Evolutionary conservation across 2,888 invertebrate species (phyloP), one percentile per base, ranked within the genome.

Genomic region (Hydriomena furcata): DNA sequence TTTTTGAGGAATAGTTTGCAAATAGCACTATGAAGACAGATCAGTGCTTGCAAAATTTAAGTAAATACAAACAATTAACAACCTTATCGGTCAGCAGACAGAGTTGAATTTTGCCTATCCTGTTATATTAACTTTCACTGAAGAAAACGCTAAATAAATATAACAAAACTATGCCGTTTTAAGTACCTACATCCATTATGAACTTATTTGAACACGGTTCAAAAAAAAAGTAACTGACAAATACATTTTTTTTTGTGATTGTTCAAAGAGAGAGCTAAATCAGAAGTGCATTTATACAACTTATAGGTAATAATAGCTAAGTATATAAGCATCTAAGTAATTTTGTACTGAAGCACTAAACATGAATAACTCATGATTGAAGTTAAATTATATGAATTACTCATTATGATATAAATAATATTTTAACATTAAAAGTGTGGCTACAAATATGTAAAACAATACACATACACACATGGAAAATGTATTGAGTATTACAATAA

Each of bases 401-500:
- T 17, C 8, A 20, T 24, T 8, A 27, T 35, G n/a, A 27, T 44
- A 44, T 44, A 47, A 52, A 44, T 47, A 53, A 47, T 38, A 12
- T 34, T 41, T 11, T 36, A 46, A 42, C 24, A 54, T 20, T 21
- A 49, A 49, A 48, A 43, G 21, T 50, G 23, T 32, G 7, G 10
- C 30, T 40, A 38, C 32, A 25, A 34, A 32, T 10, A 12, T 31
- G 37, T 49, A 37, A 23, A 24, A 25, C 7, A 11, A 36, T 7
- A 20, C 12, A 32, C 10, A 21, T 31, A 34, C 21, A 35, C 12
- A 24, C 44, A 48, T 55, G 60, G 52, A 44, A 51, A 58, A 60
- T 58, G 46, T 49, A 32, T 31, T 52, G 60, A 60, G 60, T 61
- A 59, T 60, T 58, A 46, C 27, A 45, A 50, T 55, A 52, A 52